Conservation (phyloP, 2,797 vertebrate species). For the Toxotes lorentzi region DNA sequence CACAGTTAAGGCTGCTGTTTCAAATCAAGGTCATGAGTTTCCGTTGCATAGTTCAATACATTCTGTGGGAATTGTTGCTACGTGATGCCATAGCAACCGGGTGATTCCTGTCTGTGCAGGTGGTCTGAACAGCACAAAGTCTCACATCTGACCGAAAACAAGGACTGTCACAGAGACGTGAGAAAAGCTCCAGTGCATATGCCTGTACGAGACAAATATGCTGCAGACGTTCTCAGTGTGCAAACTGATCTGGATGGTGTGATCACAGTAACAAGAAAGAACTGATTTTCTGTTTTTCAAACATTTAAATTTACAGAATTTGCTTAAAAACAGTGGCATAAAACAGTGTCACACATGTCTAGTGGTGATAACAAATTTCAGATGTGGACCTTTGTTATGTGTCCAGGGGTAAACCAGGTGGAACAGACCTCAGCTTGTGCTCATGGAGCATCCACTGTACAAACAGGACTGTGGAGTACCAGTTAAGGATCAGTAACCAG, state of each 20-base stretch:
- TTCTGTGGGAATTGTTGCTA: conserved; percentile 45
- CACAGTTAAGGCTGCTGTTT: conserved; percentile 43
- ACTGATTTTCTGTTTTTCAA: neutral
- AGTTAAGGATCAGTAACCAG: conserved; percentile 44
- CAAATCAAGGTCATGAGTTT: conserved; percentile 48
- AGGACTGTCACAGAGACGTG: conserved; percentile 1
- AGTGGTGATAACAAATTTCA: conserved; percentile 22
- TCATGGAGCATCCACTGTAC: conserved; percentile 24
- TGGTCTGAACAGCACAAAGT: conserved; percentile 23
- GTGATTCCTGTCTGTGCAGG: conserved; percentile 48
- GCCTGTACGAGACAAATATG: conserved; percentile 20
- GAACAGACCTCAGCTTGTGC: conserved; percentile 34
- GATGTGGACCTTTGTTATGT: conserved; percentile 45
- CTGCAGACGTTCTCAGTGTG: neutral
- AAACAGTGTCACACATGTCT: neutral
- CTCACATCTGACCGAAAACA: conserved; percentile 36
- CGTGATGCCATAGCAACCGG: conserved; percentile 68
- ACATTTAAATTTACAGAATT: neutral
- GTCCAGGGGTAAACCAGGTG: conserved; percentile 45
- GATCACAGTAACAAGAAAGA: conserved; percentile 16
- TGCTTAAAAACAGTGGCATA: no score
- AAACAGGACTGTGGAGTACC: conserved; percentile 47
- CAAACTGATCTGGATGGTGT: conserved; percentile 1
- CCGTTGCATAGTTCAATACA: conserved; percentile 42
- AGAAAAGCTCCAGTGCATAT: conserved; percentile 34